These are phyloP conservation scores for Darevskia nairensis DNA, from an alignment of 2,797 vertebrate species.

Conservation along the genomic window DNA sequence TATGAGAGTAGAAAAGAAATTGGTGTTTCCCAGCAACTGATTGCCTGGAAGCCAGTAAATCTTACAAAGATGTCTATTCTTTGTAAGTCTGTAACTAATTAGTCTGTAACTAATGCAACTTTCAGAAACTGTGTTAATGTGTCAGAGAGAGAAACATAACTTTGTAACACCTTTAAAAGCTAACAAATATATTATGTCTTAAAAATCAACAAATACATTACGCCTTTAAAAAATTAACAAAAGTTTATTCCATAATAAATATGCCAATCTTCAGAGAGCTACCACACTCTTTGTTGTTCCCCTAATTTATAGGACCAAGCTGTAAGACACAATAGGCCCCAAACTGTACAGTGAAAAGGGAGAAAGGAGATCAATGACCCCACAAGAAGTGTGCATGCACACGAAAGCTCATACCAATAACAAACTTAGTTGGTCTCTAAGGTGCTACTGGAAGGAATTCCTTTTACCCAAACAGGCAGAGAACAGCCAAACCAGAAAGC, in stretches of 20 bases:
- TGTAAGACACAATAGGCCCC: not conserved
- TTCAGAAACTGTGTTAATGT: too few relatives aligned
- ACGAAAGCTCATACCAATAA: too few relatives aligned
- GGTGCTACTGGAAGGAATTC: too few relatives aligned
- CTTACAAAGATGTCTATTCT: not conserved
- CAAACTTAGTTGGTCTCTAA: too few relatives aligned
- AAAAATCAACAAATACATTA: not conserved
- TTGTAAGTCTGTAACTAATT: not conserved
- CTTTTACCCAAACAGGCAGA: not conserved
- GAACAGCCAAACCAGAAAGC: not conserved
- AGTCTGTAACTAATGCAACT: not conserved
- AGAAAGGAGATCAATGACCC: not conserved
- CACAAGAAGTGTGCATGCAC: not conserved
- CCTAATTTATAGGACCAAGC: not conserved
- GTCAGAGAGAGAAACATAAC: not conserved
- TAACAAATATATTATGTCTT: not conserved
- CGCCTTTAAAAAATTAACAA: not conserved
- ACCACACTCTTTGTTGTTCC: not conserved
- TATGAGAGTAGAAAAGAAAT: not conserved
- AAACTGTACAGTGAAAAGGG: not conserved
- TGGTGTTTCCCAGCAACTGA: not conserved
- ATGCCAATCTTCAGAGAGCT: not conserved
- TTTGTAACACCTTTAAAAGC: not conserved
- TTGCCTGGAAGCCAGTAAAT: not conserved
- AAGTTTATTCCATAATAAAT: not conserved